These are phyloP conservation scores for Lucilia cuprina DNA, from an alignment of 1,140 invertebrate species.

Conservation along the genomic window DNA sequence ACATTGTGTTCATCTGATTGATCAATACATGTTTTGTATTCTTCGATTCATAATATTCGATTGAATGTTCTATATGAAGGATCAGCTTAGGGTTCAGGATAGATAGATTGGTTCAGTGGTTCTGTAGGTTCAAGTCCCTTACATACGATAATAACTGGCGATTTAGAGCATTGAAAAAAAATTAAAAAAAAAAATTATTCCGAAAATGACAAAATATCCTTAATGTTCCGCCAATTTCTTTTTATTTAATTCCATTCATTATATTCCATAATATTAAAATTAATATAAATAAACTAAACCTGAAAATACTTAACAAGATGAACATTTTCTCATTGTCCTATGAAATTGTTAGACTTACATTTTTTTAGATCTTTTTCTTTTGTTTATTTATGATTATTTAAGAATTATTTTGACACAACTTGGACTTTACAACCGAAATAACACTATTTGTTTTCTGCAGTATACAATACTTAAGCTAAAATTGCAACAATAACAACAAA, in stretches of 20 bases:
- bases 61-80: too few species aligned
- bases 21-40: too few species aligned
- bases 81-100: too few species aligned
- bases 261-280: neutral
- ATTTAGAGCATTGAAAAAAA: too few species aligned
- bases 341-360: neutral
- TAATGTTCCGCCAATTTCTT: too few species aligned
- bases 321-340: neutral
- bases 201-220: too few species aligned
- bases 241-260: neutral
- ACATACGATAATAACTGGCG: too few species aligned
- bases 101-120: too few species aligned
- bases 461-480: neutral
- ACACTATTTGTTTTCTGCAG: neutral
- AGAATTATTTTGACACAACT: slow-evolving; percentile 16
- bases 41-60: too few species aligned
- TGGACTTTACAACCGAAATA: neutral
- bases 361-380: neutral
- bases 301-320: neutral
- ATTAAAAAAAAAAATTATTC: too few species aligned
- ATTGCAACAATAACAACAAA: neutral
- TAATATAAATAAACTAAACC: neutral
- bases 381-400: slow-evolving; percentile 9
- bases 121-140: too few species aligned
- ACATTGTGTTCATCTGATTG: too few species aligned